Conservation (phyloP, 2,797 vertebrate species). For the Cephalopachus bancanus region DNA sequence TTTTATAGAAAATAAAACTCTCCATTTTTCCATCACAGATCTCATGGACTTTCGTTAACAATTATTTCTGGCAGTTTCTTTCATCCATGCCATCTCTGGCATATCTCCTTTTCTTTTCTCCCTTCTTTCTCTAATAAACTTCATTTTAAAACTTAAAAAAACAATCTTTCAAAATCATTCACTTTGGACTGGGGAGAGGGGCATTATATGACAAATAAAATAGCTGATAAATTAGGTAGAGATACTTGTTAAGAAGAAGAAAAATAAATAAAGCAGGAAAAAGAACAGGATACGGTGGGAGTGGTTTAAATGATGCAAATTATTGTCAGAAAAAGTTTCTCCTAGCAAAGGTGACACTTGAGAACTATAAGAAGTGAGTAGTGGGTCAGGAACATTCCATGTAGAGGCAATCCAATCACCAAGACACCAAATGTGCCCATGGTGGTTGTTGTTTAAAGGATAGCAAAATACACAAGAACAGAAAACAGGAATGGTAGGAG, state of each 20-base stretch:
- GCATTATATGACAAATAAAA: background rate
- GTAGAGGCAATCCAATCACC: no score
- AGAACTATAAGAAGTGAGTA: background rate
- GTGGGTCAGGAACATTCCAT: background rate
- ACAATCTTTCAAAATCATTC: no score
- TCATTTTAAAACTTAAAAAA: no score
- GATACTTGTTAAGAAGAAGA: background rate
- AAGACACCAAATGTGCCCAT: background rate
- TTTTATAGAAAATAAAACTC: background rate
- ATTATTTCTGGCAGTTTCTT: background rate
- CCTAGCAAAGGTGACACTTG: background rate
- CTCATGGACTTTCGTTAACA: background rate
- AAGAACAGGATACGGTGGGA: fast-evolving
- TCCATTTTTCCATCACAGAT: background rate
- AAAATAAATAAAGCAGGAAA: background rate
- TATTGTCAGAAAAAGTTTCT: background rate
- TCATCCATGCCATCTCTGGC: no score
- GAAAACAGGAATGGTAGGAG: background rate
- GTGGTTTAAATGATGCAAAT: background rate
- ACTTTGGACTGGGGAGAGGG: background rate
- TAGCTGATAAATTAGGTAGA: background rate
- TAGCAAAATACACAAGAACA: background rate
- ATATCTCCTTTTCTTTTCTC: no score
- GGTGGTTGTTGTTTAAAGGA: background rate
- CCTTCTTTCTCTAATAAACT: no score